phyloP scores from a whole-genome alignment of 2,888 invertebrate genomes.

The Drosophila kambysellisi region DNA sequence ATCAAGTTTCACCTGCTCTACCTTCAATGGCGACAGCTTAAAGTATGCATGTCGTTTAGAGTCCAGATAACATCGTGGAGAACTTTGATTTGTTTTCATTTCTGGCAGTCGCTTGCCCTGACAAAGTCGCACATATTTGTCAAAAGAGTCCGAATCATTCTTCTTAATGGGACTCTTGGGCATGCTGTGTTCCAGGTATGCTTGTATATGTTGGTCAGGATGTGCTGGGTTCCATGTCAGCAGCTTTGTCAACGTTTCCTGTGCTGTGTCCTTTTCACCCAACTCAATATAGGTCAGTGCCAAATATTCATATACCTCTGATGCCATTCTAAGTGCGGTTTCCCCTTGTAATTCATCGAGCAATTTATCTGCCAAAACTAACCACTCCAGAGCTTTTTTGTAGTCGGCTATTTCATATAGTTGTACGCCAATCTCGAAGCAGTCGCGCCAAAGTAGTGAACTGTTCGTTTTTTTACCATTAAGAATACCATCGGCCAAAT shows the following conservation, averaged over 20 bases:
- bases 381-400: slow-evolving; percentile 57
- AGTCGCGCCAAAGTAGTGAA: slow-evolving; percentile 59
- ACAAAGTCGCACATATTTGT: slow-evolving; percentile 62
- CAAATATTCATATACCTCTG: slow-evolving; percentile 68
- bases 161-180: neutral
- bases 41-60: slow-evolving; percentile 87
- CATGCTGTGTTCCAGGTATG: slow-evolving; percentile 34
- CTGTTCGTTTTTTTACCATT: slow-evolving; percentile 89
- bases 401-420: slow-evolving; percentile 55
- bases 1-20: slow-evolving; percentile 90
- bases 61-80: slow-evolving; percentile 58
- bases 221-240: slow-evolving; percentile 38
- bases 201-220: slow-evolving; percentile 24
- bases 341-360: slow-evolving; percentile 15
- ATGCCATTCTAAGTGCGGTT: neutral
- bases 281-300: slow-evolving; percentile 59
- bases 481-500: slow-evolving; percentile 92
- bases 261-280: slow-evolving; percentile 49
- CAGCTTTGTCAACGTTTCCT: slow-evolving; percentile 40
- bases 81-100: neutral
- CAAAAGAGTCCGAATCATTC: neutral
- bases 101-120: slow-evolving; percentile 55
- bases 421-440: slow-evolving; percentile 69
- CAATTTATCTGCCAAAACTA: slow-evolving; percentile 37
- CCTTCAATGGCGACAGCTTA: slow-evolving; percentile 91